Percentiles rank a stretch among this genome's conserved stretches.
These are phyloP conservation scores for Zingel zingel DNA, from an alignment of 2,113 vertebrate species.

Conservation along the genomic window DNA sequence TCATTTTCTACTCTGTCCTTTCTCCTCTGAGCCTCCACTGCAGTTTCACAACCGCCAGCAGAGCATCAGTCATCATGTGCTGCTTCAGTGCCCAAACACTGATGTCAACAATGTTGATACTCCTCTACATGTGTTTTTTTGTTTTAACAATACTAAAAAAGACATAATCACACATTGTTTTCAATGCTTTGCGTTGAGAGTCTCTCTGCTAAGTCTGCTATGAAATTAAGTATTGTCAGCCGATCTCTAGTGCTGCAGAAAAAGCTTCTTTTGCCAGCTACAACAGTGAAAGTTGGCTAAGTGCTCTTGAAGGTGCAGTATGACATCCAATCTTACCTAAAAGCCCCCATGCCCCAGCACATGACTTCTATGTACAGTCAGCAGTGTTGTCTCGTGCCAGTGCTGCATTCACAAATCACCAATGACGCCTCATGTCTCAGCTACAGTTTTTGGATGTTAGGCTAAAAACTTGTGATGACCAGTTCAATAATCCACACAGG, in stretches of 20 bases:
- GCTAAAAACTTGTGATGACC: not conserved
- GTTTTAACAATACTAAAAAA: not conserved
- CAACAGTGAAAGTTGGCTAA: slow-evolving; percentile 54
- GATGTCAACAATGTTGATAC: not conserved
- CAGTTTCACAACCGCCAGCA: slow-evolving; percentile 6
- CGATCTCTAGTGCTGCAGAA: slow-evolving; percentile 16
- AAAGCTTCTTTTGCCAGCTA: not conserved
- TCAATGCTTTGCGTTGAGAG: not conserved
- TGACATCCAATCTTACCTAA: slow-evolving; percentile 51
- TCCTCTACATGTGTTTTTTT: not conserved
- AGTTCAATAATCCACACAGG: not conserved
- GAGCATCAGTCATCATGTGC: not conserved
- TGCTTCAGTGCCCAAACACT: slow-evolving; percentile 7
- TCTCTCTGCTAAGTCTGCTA: not conserved
- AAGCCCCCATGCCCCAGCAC: slow-evolving; percentile 22
- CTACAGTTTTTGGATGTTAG: not conserved
- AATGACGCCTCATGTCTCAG: slow-evolving; percentile 5
- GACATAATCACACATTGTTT: not conserved
- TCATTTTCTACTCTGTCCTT: slow-evolving; percentile 19
- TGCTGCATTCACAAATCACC: slow-evolving; percentile 44
- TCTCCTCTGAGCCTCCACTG: slow-evolving; percentile 13
- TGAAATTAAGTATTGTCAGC: slow-evolving; percentile 11
- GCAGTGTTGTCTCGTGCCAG: slow-evolving; percentile 22
- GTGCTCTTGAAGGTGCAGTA: slow-evolving; percentile 47
- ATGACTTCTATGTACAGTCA: slow-evolving; percentile 17